These are phyloP conservation scores for Pogonognathellus flavescens DNA, from an alignment of 1,140 invertebrate species.

Conservation along the genomic window DNA sequence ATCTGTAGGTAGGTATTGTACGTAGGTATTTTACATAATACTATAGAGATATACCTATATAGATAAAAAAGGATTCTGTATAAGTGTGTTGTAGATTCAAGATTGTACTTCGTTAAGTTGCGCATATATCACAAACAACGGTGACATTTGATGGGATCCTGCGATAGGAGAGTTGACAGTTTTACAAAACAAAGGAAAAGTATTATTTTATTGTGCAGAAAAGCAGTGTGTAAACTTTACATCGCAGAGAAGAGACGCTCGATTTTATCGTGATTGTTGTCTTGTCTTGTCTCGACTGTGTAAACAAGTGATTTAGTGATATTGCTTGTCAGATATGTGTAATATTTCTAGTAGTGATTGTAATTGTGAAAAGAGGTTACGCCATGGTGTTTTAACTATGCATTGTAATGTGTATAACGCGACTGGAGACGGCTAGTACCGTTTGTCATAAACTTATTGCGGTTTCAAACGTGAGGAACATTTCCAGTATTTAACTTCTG, in stretches of 20 bases:
- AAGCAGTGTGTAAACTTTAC: background rate
- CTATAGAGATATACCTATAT: too few relatives aligned
- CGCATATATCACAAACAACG: too few relatives aligned
- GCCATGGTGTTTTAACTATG: background rate
- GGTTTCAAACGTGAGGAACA: background rate
- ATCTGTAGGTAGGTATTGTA: too few relatives aligned
- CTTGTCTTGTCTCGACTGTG: conserved; percentile 12
- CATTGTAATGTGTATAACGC: background rate
- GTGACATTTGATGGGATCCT: too few relatives aligned
- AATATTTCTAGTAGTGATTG: background rate
- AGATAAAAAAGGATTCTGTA: too few relatives aligned
- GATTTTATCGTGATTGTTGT: conserved; percentile 17
- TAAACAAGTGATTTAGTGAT: conserved; percentile 18
- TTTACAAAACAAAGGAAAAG: too few relatives aligned
- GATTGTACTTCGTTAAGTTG: too few relatives aligned
- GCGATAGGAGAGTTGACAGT: too few relatives aligned
- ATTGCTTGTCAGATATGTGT: background rate
- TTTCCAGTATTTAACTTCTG: background rate
- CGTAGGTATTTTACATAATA: too few relatives aligned
- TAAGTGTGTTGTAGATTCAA: too few relatives aligned
- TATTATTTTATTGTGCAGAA: conserved; percentile 19
- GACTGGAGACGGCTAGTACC: background rate
- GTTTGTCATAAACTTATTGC: background rate
- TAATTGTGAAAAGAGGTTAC: background rate
- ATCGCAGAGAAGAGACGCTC: background rate